Base-by-base conservation (phyloP, 2,113 vertebrate genomes). In the Cololabis saira region DNA sequence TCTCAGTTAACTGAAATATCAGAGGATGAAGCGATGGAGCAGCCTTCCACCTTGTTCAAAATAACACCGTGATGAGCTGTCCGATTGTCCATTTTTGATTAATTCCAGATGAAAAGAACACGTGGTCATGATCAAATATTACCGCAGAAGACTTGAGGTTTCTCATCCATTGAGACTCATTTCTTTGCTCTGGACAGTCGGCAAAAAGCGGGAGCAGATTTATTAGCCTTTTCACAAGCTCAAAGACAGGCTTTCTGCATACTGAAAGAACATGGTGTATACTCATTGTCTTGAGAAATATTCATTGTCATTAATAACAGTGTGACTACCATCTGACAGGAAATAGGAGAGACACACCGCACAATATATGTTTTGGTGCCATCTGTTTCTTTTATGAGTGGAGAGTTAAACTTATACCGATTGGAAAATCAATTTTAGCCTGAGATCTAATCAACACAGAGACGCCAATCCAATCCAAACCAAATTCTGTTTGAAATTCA, bases 101-200 rank as follows among this genome's bases (percentile, higher is more conserved):
- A 71, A 82, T 83, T 75, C 45, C 51, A n/a, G 24, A 49, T 69
- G 74, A 78, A 67, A 76, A 81, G 64, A 61, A 57, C 50, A 59
- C 65, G 58, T 67, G 70, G 62, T 59, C 37, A n/a, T 41, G 71
- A 71, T 83, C 61, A 75, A 81, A 85, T 78, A 72, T 72, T 73
- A 63, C 52, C 44, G 53, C 67, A 47, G 74, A 24, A 67, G 79
- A 61, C 66, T 65, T 4, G 40, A 52, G 66, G 22, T 73, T 84
- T 76, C 71, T 78, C 76, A 74, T 81, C 75, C 65, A 21, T 18
- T 42, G 68, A 61, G 59, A 30, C 54, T 86, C 67, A 57, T 67
- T 59, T 49, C 62, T 52, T 45, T 55, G 42, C 71, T 61, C 62
- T 52, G 64, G 62, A 81, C 65, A 64, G 42, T 77, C 60, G n/a